These are phyloP conservation scores for Oncorhynchus gorbuscha DNA, from an alignment of 2,113 vertebrate species.

Conservation along the genomic window DNA sequence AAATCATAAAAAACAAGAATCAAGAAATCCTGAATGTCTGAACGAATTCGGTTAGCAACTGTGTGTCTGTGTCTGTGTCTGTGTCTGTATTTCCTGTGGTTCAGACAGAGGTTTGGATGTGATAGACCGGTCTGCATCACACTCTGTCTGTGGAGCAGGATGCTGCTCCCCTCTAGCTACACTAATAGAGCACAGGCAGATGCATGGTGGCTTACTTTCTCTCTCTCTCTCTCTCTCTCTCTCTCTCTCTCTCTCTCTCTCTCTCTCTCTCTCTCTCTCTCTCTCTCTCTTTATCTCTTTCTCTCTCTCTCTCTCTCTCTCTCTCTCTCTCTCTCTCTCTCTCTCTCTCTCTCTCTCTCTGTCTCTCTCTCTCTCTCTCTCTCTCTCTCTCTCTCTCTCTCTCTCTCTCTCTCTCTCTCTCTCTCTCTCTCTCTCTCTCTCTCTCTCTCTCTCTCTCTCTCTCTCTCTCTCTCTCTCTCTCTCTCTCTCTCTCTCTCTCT, in stretches of 20 bases:
- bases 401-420: conserved; percentile 27
- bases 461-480: conserved; percentile 27
- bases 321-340: conserved; percentile 42
- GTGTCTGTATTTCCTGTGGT: conserved; percentile 49
- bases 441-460: conserved; percentile 42
- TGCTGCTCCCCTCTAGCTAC: conserved; percentile 24
- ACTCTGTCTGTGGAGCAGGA: conserved; percentile 37
- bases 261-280: conserved; percentile 37
- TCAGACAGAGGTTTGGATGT: conserved; percentile 56
- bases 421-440: conserved; percentile 37
- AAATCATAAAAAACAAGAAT: too few species aligned
- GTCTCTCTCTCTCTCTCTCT: conserved; percentile 37
- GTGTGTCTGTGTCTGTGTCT: conserved; percentile 4
- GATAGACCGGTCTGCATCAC: conserved; percentile 38
- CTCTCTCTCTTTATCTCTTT: conserved; percentile 35
- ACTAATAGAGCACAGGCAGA: not conserved
- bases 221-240: conserved; percentile 42
- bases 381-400: conserved; percentile 42
- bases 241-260: conserved; percentile 27
- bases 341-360: conserved; percentile 27
- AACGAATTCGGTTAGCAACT: too few species aligned
- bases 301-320: conserved; percentile 37
- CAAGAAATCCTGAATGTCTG: too few species aligned
- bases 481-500: conserved; percentile 37
- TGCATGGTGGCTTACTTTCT: not conserved